These are phyloP conservation scores for Hemibagrus wyckioides DNA, from an alignment of 2,113 vertebrate genomes.

Conservation along the genomic window DNA sequence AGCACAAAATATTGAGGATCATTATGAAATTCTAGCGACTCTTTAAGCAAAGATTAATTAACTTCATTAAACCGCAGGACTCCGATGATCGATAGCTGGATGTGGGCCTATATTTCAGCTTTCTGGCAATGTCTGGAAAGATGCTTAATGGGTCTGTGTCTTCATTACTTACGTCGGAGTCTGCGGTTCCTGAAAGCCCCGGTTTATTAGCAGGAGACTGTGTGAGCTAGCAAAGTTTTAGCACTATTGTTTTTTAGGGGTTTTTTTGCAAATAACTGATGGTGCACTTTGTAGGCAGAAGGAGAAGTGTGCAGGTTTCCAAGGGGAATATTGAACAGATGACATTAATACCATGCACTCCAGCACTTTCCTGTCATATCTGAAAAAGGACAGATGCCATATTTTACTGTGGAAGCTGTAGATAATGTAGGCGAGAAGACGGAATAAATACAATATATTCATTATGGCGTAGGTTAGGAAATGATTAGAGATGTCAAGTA, in stretches of 20 bases:
- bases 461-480: neutral
- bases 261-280: slow-evolving; percentile 10
- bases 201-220: neutral
- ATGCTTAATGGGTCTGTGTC: slow-evolving; percentile 37
- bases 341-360: slow-evolving; percentile 16
- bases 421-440: neutral
- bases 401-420: slow-evolving; percentile 17
- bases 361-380: slow-evolving; percentile 26
- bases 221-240: slow-evolving; percentile 6
- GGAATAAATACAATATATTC: neutral
- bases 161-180: slow-evolving; percentile 30
- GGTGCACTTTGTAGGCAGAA: neutral
- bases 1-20: slow-evolving; percentile 16
- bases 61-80: slow-evolving; percentile 15
- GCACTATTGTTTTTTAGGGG: slow-evolving; percentile 13
- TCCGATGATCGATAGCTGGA: slow-evolving; percentile 29
- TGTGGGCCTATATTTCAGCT: slow-evolving; percentile 30
- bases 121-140: slow-evolving; percentile 25
- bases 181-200: neutral
- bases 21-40: slow-evolving; percentile 14
- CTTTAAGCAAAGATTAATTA: slow-evolving; percentile 40
- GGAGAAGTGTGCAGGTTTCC: slow-evolving; percentile 7
- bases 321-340: slow-evolving; percentile 6
- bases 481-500: neutral
- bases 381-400: slow-evolving; percentile 9